Evolutionary conservation across 2,113 vertebrate species (phyloP).

Genomic region (Platysternon megacephalum): DNA sequence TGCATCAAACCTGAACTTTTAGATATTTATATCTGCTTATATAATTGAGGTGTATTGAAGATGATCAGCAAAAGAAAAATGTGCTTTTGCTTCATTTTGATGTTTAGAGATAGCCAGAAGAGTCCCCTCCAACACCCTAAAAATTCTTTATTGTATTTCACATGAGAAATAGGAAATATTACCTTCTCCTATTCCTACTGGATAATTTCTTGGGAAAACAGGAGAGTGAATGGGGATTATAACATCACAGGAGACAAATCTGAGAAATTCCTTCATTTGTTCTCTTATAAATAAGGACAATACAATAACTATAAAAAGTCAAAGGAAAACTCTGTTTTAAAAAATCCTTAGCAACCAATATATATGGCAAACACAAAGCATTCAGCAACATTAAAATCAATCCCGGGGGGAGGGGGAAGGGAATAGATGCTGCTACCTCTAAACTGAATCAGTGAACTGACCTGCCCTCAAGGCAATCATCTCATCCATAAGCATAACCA

Average conservation of each 20-base stretch:
- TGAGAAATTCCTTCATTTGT: not conserved
- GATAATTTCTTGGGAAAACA: not conserved
- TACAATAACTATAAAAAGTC: not conserved
- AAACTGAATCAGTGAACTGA: slow-evolving; percentile 80
- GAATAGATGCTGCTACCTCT: slow-evolving; percentile 37
- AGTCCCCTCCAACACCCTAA: not conserved
- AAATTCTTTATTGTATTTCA: not conserved
- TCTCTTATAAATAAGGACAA: not conserved
- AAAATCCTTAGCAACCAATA: not conserved
- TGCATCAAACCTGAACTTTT: not conserved
- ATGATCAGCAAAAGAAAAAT: not conserved
- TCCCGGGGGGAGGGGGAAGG: not conserved
- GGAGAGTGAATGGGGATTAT: not conserved
- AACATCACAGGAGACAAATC: not conserved
- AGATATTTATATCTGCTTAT: not conserved
- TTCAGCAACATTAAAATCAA: not conserved
- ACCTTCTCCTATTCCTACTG: not conserved
- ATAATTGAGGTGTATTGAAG: too few relatives aligned
- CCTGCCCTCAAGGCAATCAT: slow-evolving; percentile 79
- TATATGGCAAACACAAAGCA: not conserved
- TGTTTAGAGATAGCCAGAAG: not conserved
- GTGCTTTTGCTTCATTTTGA: not conserved
- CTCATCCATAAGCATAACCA: slow-evolving; percentile 75
- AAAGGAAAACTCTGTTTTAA: not conserved
- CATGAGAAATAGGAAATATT: fast-evolving